Evolutionary conservation across 2,888 invertebrate species (phyloP), one percentile per base, ranked within the genome.

Genomic region (Capitulum mitella): DNA sequence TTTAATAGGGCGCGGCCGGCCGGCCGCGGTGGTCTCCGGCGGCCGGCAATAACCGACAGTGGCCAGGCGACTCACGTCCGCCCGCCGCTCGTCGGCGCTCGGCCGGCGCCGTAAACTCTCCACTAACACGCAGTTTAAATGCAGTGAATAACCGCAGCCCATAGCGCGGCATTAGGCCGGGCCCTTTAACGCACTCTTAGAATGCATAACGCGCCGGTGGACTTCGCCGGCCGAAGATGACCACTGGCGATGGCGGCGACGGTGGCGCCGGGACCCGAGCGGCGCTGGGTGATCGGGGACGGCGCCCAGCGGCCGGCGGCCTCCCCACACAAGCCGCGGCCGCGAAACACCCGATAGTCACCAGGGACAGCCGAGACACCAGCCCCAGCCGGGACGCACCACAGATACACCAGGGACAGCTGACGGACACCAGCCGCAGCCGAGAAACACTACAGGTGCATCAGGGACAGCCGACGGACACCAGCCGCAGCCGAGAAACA

Each of bases 71-170:
- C 70, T 70, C 70, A 70, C 70, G 70, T 70, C 26, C 26, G 26
- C 26, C 26, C 19, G 37, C 26, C 37, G 14, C 10, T 1, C 37
- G 40, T 16, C 40, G 22, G 29, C 58, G 70, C 14, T 26, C 70
- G 26, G 37, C 6, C 22, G 29, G 10, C 40, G 37, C 40, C 70
- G 70, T 70, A 70, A 70, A 70, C 70, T 70, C 70, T 70, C 70
- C 70, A 70, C 70, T 70, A 70, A 70, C 70, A 70, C 70, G 70
- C 70, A 37, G 70, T 70, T 70, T 70, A 70, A 70, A 70, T 70
- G 70, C 70, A 70, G 70, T 70, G 70, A 70, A 70, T 70, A 70
- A 70, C 70, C 70, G 70, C 70, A 70, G 37, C 8, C 70, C 70
- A 70, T 70, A 70, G 70, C 70, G 40, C 70, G 29, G 70, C 70